These are phyloP conservation scores for Bedellia somnulentella DNA, from an alignment of 2,888 invertebrate species.

Conservation along the genomic window DNA sequence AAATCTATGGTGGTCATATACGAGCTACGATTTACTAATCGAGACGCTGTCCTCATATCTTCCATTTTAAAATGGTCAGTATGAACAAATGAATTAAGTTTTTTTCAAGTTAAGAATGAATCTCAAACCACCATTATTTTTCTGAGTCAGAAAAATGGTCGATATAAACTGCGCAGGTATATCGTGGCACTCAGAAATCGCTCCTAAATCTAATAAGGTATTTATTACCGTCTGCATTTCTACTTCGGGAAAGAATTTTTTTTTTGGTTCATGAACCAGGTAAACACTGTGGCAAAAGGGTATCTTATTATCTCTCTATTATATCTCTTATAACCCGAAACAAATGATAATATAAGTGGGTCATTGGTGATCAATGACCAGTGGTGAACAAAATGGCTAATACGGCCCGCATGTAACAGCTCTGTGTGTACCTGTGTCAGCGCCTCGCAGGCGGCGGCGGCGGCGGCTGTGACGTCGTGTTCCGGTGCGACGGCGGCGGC, in stretches of 20 bases:
- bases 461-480: neutral
- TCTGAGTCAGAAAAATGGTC: slow-evolving; percentile 4
- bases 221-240: neutral
- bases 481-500: neutral
- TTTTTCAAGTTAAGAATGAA: slow-evolving; percentile 6
- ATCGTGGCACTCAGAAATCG: neutral
- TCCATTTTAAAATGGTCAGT: slow-evolving; percentile 6
- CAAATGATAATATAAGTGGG: neutral
- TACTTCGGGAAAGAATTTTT: neutral
- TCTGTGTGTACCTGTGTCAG: neutral
- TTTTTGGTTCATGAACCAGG: neutral
- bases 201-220: neutral
- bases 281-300: neutral
- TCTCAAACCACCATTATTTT: slow-evolving; percentile 4
- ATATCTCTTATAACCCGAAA: neutral
- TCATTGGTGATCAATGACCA: slow-evolving; percentile 1
- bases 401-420: slow-evolving; percentile 1
- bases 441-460: neutral
- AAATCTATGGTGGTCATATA: slow-evolving; percentile 4
- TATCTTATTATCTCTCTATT: neutral
- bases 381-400: neutral
- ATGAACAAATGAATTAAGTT: slow-evolving; percentile 4
- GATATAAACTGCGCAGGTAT: slow-evolving; percentile 2
- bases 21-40: slow-evolving; percentile 2
- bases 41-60: slow-evolving; percentile 6